Conservation (phyloP, 2,113 vertebrate species). For the Strigops habroptila region DNA sequence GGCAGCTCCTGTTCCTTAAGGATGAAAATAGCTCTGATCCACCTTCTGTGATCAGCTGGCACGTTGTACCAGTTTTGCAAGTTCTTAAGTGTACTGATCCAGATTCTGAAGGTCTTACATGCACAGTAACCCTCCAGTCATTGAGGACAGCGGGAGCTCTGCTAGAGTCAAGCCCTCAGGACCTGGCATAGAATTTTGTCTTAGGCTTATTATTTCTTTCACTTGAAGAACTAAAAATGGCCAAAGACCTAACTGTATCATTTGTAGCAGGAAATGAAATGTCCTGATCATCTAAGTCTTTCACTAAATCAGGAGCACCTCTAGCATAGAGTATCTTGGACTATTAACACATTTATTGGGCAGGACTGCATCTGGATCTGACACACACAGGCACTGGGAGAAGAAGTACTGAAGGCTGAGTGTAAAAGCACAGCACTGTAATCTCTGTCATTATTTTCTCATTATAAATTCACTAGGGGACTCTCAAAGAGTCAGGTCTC, state of each 20-base stretch:
- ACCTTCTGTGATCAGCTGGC: not conserved
- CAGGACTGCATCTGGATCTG: not conserved
- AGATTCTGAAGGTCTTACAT: not conserved
- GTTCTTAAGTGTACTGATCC: not conserved
- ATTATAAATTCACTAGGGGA: not conserved
- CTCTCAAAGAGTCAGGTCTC: not conserved
- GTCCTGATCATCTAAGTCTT: not conserved
- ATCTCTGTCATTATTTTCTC: not conserved
- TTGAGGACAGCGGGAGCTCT: not conserved
- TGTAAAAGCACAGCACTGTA: not conserved
- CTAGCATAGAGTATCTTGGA: not conserved
- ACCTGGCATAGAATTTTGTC: not conserved
- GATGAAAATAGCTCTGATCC: not conserved
- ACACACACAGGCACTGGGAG: not conserved
- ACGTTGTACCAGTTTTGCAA: not conserved
- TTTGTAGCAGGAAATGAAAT: not conserved
- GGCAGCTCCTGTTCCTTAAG: not conserved
- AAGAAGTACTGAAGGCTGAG: not conserved
- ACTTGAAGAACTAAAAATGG: not conserved
- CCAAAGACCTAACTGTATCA: not conserved
- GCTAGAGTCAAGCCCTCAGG: not conserved
- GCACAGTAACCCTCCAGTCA: not conserved
- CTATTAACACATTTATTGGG: not conserved
- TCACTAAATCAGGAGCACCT: not conserved
- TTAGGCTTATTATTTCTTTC: constrained; percentile 20